These are phyloP conservation scores for Caenorhabditis inopinata DNA, from an alignment of 1,140 invertebrate genomes.

Conservation along the genomic window DNA sequence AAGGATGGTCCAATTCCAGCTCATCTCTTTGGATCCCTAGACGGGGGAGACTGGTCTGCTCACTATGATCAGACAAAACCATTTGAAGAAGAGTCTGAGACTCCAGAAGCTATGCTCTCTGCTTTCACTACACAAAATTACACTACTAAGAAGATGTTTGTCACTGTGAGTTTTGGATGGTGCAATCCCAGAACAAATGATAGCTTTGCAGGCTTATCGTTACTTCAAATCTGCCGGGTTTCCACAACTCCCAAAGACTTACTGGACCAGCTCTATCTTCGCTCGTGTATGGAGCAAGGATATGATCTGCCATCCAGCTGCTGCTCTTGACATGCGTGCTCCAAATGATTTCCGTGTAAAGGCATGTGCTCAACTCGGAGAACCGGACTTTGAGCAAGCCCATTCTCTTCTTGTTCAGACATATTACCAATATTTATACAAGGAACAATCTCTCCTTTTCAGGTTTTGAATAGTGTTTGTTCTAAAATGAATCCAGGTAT, in stretches of 20 bases:
- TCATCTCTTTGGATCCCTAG: constrained; percentile 69
- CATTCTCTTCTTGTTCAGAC: constrained; percentile 49
- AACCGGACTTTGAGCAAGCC: constrained; percentile 47
- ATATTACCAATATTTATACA: constrained; percentile 51
- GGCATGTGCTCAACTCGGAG: constrained; percentile 48
- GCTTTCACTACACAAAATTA: constrained; percentile 46
- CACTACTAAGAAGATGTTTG: constrained; percentile 50
- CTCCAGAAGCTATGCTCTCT: constrained; percentile 45
- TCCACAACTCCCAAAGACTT: constrained; percentile 44
- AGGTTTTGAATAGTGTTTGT: neutral
- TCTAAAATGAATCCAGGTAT: neutral
- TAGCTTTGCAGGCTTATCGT: constrained; percentile 43
- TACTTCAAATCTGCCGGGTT: constrained; percentile 52
- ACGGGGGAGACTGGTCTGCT: constrained; percentile 49
- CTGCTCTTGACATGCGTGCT: constrained; percentile 50
- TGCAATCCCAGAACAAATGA: neutral
- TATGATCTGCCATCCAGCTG: constrained; percentile 51
- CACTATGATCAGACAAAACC: constrained; percentile 50
- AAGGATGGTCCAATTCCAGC: constrained; percentile 73
- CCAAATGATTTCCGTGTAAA: constrained; percentile 53
- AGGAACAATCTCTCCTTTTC: constrained; percentile 52
- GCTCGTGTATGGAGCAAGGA: constrained; percentile 51
- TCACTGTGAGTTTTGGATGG: neutral
- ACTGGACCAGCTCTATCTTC: constrained; percentile 52
- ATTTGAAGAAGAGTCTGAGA: constrained; percentile 45